Percentiles rank a stretch among this genome's conserved stretches.
Conservation (phyloP, 2,797 vertebrate genomes). For the Diplodus sargus region DNA sequence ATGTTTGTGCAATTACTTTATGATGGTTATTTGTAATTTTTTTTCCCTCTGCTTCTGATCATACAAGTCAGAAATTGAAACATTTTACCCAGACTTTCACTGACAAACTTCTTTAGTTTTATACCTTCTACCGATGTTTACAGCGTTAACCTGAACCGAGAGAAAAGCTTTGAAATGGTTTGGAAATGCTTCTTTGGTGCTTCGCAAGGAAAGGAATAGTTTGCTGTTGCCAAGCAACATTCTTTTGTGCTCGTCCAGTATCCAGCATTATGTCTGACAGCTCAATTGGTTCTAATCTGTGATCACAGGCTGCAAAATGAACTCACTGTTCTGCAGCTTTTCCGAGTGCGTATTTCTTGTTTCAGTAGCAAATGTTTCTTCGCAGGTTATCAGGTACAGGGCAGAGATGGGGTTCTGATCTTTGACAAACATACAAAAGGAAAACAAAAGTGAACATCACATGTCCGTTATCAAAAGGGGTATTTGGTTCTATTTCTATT, state of each 20-base stretch:
- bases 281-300: constrained; percentile 56
- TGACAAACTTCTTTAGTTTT: neutral
- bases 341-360: neutral
- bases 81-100: neutral
- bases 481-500: too few relatives aligned
- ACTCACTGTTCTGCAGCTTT: constrained; percentile 12
- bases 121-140: neutral
- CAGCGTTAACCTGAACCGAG: constrained; percentile 18
- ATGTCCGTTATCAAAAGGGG: too few relatives aligned
- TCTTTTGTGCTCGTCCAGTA: constrained; percentile 42
- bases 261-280: constrained; percentile 45
- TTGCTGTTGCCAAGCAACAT: constrained; percentile 67
- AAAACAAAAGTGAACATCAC: constrained; percentile 3
- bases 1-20: neutral
- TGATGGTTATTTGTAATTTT: neutral
- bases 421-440: neutral
- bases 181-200: constrained; percentile 29
- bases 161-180: constrained; percentile 43
- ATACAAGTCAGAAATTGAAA: constrained; percentile 4
- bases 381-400: neutral
- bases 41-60: neutral
- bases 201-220: constrained; percentile 37
- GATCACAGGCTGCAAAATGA: constrained; percentile 55
- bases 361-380: constrained; percentile 12
- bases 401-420: neutral